phyloP scores from a whole-genome alignment of 2,113 vertebrate species.

The Melospiza georgiana region DNA sequence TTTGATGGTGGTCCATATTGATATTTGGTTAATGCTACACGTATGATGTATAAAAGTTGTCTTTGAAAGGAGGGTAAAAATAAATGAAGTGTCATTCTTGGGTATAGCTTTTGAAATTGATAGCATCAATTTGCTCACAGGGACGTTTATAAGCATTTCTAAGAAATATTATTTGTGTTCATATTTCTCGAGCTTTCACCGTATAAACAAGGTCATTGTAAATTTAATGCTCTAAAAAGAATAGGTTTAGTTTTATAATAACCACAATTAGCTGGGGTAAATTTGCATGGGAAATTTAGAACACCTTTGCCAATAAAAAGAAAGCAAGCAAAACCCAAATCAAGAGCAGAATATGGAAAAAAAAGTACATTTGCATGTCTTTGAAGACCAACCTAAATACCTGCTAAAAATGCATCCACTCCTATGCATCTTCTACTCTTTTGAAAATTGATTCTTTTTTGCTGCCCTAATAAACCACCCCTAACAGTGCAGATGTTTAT shows the following conservation, averaged over 20 bases:
- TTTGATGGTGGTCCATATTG: not conserved
- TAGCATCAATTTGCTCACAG: conserved; percentile 7
- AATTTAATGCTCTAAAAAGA: not conserved
- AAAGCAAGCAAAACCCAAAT: not conserved
- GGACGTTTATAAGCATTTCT: not conserved
- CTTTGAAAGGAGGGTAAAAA: conserved; percentile 15
- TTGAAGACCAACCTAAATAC: conserved; percentile 15
- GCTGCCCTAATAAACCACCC: not conserved
- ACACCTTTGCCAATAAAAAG: not conserved
- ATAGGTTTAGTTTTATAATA: not conserved
- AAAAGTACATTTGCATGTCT: conserved; percentile 4
- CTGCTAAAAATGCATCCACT: not conserved
- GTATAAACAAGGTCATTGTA: not conserved
- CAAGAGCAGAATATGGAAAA: not conserved
- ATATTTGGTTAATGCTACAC: conserved; percentile 11
- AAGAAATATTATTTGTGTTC: not conserved
- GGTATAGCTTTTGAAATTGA: not conserved
- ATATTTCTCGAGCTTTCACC: not conserved
- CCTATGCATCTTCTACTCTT: not conserved
- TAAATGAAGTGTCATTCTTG: not conserved
- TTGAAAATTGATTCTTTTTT: not conserved
- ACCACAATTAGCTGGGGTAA: not conserved
- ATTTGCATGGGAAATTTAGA: not conserved
- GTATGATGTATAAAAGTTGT: not conserved
- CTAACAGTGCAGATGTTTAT: not conserved